These are phyloP conservation scores for Amphilophus citrinellus DNA, from an alignment of 2,113 vertebrate genomes.

Conservation along the genomic window DNA sequence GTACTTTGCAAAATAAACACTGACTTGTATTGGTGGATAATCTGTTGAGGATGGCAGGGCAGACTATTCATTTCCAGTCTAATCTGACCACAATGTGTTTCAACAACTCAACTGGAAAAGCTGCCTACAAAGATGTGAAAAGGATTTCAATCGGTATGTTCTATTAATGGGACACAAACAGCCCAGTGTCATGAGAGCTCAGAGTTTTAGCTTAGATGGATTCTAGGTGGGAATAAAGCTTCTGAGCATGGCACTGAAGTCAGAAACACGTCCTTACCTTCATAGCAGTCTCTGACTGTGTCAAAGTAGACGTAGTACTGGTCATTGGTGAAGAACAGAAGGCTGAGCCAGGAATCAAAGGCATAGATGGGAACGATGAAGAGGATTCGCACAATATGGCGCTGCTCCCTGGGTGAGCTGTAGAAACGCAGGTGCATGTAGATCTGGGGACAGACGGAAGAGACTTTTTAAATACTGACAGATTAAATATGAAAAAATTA, in stretches of 20 bases:
- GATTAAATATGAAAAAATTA: background rate
- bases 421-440: conserved; percentile 99
- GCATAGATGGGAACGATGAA: conserved; percentile 99
- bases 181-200: background rate
- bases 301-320: conserved; percentile 99
- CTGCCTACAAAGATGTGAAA: background rate
- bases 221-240: background rate
- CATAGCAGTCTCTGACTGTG: conserved; percentile 96
- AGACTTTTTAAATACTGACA: background rate
- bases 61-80: conserved; percentile 8
- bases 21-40: background rate
- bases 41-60: conserved; percentile 7
- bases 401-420: conserved; percentile 94
- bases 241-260: background rate
- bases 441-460: conserved; percentile 84
- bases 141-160: background rate
- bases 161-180: background rate
- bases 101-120: conserved; percentile 5
- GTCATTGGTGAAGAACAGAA: conserved; percentile 99
- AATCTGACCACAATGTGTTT: background rate
- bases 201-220: background rate
- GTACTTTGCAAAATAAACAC: conserved; percentile 2
- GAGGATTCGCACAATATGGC: conserved; percentile 97
- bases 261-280: conserved; percentile 83
- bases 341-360: conserved; percentile 99